Conservation (phyloP, 1,140 invertebrate genomes). For the Lasioglossum baleicum region DNA sequence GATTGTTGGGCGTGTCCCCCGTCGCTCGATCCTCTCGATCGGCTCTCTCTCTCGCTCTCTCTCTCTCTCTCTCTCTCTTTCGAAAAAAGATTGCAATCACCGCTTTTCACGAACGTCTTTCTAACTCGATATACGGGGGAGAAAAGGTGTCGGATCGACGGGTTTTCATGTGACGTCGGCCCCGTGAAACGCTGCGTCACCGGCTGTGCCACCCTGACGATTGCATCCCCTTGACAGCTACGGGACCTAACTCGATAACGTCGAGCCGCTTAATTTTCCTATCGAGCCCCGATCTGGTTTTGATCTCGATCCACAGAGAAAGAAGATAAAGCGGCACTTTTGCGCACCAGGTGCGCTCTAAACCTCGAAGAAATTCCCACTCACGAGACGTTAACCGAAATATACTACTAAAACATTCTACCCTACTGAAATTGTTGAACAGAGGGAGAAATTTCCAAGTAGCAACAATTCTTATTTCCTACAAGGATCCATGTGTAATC, state of each 20-base stretch:
- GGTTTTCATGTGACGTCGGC: background rate
- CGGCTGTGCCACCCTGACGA: background rate
- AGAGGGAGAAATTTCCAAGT: too few relatives aligned
- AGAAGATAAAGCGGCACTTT: too few relatives aligned
- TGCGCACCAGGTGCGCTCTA: too few relatives aligned
- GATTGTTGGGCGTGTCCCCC: slow-evolving; percentile 60
- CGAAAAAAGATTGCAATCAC: slow-evolving; percentile 9
- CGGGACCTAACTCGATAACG: background rate
- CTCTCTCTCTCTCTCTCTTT: background rate
- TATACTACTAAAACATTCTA: too few relatives aligned
- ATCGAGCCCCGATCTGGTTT: background rate
- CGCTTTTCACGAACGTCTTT: slow-evolving; percentile 9
- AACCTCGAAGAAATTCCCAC: too few relatives aligned
- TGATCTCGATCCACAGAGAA: background rate
- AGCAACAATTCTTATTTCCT: too few relatives aligned
- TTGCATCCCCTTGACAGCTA: background rate
- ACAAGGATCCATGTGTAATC: too few relatives aligned
- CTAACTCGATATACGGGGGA: background rate
- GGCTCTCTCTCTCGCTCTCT: too few relatives aligned
- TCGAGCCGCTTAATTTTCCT: background rate
- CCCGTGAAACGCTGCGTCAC: background rate
- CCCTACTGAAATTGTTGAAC: too few relatives aligned
- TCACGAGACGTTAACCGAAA: too few relatives aligned
- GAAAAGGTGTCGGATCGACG: background rate
- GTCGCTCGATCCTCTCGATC: too few relatives aligned